Conservation (phyloP, 2,113 vertebrate genomes). For the Nyctibius bracteatus region DNA sequence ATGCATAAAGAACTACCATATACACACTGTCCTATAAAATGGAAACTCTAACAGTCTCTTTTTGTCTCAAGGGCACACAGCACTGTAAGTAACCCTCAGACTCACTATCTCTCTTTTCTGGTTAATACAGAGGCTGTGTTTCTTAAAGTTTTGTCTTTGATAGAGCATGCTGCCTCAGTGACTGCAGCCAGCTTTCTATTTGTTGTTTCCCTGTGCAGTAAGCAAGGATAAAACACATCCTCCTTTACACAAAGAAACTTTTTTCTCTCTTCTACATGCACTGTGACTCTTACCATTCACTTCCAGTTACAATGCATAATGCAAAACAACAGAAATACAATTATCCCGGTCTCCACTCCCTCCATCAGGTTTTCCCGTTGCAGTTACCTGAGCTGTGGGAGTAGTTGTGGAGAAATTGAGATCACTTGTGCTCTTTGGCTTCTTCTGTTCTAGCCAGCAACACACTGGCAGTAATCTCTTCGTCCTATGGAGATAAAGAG, state of each 20-base stretch:
- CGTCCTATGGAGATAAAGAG: slow-evolving; percentile 43
- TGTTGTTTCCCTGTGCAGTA: not conserved
- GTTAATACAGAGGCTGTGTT: not conserved
- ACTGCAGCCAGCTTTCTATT: not conserved
- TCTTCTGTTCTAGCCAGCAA: slow-evolving; percentile 15
- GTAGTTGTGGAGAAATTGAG: not conserved
- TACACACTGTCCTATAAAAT: not conserved
- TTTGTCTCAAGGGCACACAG: not conserved
- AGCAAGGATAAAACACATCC: not conserved
- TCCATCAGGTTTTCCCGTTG: not conserved
- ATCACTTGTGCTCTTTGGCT: not conserved
- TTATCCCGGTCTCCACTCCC: not conserved
- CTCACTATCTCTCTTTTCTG: not conserved
- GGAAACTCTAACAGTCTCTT: not conserved
- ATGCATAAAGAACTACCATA: not conserved
- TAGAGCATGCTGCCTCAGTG: not conserved
- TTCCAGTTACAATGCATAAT: not conserved
- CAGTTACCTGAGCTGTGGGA: not conserved
- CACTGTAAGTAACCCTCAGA: not conserved
- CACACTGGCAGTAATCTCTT: slow-evolving; percentile 14
- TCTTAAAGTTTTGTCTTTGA: not conserved
- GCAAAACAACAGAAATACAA: not conserved
- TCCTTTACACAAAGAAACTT: not conserved
- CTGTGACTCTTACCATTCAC: not conserved
- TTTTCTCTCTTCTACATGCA: not conserved